Base-by-base conservation (phyloP, 2,888 invertebrate genomes). In the Leptinotarsa tumamoca region DNA sequence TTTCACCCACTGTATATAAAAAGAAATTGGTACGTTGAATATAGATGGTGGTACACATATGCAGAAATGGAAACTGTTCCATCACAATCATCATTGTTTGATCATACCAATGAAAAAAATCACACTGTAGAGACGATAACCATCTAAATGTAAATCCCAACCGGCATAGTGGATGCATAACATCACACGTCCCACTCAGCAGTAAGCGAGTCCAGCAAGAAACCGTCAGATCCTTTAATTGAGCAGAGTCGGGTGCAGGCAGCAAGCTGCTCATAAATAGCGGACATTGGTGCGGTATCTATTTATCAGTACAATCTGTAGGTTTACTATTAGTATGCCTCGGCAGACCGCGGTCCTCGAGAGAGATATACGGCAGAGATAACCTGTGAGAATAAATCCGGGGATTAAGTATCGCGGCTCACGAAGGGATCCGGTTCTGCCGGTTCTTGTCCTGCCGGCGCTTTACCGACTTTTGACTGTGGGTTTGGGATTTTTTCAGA, bases 371-470 rank as follows among this genome's bases (percentile, higher is more conserved):
- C 87, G 87, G 85, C 86, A 82, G 86, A 86, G 88, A 88, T 88
- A 88, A 88, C 88, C 88, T 88, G 85, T 84, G 85, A 85, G 87
- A 87, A 88, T 88, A 88, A 88, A 88, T 88, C 87, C 87, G 82
- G 76, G 88, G 88, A 87, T 87, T 88, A 87, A 79, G 77, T 72
- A 84, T 82, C 82, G 82, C 81, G 81, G 83, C 84, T 83, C 85
- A 85, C 85, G 85, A 84, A 86, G 85, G 58, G 58, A 13, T 14
- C 23, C 13, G 21, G n/a, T n/a, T 15, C 52, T 23, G 21, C 14
- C 23, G 23, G 58, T 58, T 58, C 58, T 58, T 58, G 58, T 23
- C 58, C 58, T 58, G 21, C 23, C 23, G 58, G 23, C 58, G 27
- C 23, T 58, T 13, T 14, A 15, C 23, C 23, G 21, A 23, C 58